Percentiles rank a stretch among this genome's conserved stretches.
phyloP scores from a whole-genome alignment of 2,888 invertebrate genomes.

The Charanyca ferruginea region DNA sequence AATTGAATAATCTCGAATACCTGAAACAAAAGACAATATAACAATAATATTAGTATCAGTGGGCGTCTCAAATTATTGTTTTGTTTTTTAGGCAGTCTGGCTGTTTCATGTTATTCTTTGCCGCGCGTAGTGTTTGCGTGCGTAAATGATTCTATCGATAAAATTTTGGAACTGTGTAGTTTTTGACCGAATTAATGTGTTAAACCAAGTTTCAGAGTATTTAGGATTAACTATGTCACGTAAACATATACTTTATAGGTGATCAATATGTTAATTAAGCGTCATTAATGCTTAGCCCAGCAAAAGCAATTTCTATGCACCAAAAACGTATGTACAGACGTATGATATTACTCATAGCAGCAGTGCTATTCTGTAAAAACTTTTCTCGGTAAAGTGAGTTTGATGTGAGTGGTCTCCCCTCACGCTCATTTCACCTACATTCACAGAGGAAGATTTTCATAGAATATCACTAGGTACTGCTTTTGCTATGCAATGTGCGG shows the following conservation, averaged over 20 bases:
- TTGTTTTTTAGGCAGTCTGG: conserved; percentile 51
- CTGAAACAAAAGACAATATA: conserved; percentile 66
- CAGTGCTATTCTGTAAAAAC: not conserved
- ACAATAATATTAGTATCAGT: conserved; percentile 31
- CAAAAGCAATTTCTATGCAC: conserved; percentile 41
- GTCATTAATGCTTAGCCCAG: conserved; percentile 37
- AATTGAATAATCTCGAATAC: conserved; percentile 81
- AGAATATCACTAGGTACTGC: too few species aligned
- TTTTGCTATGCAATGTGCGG: too few species aligned
- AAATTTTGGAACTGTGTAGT: conserved; percentile 10
- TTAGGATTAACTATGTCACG: not conserved
- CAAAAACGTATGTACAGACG: conserved; percentile 2
- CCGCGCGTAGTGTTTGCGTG: conserved; percentile 51
- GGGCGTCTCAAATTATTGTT: conserved; percentile 61
- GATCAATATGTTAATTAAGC: conserved; percentile 30
- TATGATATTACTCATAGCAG: not conserved
- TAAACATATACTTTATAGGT: conserved; percentile 7
- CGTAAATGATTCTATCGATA: conserved; percentile 58
- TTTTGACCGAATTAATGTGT: conserved; percentile 9
- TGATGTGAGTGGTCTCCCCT: too few species aligned
- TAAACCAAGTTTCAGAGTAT: not conserved
- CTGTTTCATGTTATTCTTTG: conserved; percentile 34
- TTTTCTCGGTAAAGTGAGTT: too few species aligned
- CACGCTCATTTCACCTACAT: not conserved
- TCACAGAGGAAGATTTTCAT: too few species aligned